Conservation (phyloP, 2,888 invertebrate species). For the Sialis lutaria region DNA sequence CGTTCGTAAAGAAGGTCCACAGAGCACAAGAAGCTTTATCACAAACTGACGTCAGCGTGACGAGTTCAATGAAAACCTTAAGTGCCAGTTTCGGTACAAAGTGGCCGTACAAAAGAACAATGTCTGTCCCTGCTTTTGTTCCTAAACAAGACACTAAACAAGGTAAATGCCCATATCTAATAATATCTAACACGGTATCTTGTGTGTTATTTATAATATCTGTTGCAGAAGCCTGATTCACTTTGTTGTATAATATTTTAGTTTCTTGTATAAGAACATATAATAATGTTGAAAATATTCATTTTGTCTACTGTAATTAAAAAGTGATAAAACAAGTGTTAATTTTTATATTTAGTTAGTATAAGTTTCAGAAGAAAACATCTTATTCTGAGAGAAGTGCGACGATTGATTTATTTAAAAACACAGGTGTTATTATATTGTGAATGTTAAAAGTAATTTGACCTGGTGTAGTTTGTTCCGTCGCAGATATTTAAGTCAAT, state of each 20-base stretch:
- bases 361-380: not conserved
- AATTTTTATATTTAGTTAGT: no score
- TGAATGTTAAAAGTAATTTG: no score
- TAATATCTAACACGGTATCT: no score
- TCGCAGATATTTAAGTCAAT: not conserved
- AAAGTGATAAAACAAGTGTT: not conserved
- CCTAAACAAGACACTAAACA: slow-evolving; percentile 56
- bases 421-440: no score
- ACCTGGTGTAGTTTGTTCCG: not conserved
- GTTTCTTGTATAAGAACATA: no score
- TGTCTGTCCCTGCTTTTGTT: slow-evolving; percentile 80
- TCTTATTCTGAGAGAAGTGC: no score
- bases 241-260: no score
- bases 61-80: slow-evolving; percentile 50
- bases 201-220: no score
- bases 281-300: no score
- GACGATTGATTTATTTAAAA: no score
- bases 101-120: slow-evolving; percentile 88
- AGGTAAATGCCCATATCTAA: slow-evolving; percentile 21
- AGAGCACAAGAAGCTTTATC: slow-evolving; percentile 78
- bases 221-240: no score
- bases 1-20: slow-evolving; percentile 68
- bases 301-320: not conserved
- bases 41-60: slow-evolving; percentile 46
- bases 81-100: slow-evolving; percentile 81